These are phyloP conservation scores for Perognathus longimembris DNA, from an alignment of 2,113 vertebrate species.

Conservation along the genomic window DNA sequence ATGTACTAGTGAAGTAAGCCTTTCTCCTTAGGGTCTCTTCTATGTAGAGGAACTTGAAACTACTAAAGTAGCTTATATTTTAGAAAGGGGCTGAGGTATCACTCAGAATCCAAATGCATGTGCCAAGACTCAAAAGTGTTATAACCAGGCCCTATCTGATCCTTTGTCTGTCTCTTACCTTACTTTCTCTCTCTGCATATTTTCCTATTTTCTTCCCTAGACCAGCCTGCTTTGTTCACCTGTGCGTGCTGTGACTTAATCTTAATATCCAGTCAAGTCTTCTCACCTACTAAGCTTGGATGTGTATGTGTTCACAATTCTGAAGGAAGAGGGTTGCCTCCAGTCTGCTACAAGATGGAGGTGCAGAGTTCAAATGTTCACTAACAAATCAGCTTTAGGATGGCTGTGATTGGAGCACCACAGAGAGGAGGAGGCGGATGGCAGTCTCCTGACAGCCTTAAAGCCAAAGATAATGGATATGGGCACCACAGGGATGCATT, in stretches of 20 bases:
- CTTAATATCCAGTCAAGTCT: background rate
- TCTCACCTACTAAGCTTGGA: background rate
- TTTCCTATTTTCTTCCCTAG: background rate
- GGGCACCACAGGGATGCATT: fast-evolving
- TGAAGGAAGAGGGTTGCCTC: background rate
- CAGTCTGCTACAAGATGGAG: background rate
- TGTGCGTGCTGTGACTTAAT: background rate
- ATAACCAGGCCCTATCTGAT: background rate
- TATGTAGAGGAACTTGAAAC: background rate
- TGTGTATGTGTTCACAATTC: background rate
- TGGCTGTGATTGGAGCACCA: background rate
- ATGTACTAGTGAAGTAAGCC: background rate
- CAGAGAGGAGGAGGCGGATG: background rate
- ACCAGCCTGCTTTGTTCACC: background rate
- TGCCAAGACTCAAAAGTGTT: background rate
- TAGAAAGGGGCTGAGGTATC: background rate
- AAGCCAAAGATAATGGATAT: background rate
- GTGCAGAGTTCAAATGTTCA: background rate
- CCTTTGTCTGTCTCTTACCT: background rate
- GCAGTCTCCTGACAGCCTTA: background rate
- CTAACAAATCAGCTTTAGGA: background rate
- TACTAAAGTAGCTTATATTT: background rate
- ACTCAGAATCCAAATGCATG: background rate
- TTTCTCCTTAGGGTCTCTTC: background rate
- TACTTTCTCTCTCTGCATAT: background rate